These are phyloP conservation scores for Serrognathus titanus DNA, from an alignment of 2,888 invertebrate species.

Conservation along the genomic window DNA sequence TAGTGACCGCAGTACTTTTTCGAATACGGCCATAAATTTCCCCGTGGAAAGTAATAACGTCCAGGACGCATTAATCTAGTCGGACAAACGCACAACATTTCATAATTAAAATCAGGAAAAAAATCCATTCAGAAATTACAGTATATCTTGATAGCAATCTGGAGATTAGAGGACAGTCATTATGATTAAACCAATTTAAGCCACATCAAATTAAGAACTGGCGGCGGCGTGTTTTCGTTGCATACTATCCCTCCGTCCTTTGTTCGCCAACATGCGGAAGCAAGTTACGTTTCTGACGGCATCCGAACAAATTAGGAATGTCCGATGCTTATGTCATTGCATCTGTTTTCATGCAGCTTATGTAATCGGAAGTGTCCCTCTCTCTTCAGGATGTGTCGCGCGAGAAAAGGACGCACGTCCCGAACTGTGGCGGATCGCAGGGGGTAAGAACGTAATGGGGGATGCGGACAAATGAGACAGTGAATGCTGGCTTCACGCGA, in stretches of 20 bases:
- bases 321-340: constrained; percentile 1
- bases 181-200: constrained; percentile 40
- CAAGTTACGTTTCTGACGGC: background rate
- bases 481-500: constrained; percentile 45
- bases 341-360: background rate
- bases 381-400: background rate
- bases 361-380: background rate
- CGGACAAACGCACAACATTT: constrained; percentile 22
- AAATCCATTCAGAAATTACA: constrained; percentile 39
- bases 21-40: too few relatives aligned
- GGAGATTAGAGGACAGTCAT: constrained; percentile 38
- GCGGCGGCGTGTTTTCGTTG: background rate
- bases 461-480: constrained; percentile 43
- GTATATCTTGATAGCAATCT: constrained; percentile 38
- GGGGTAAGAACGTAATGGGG: constrained; percentile 3
- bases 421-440: background rate
- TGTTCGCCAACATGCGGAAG: background rate
- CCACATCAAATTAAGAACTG: constrained; percentile 37
- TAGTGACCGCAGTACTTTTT: too few relatives aligned
- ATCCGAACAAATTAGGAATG: background rate
- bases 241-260: background rate
- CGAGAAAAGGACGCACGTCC: background rate
- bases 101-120: constrained; percentile 38
- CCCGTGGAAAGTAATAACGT: too few relatives aligned
- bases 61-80: too few relatives aligned